Evolutionary conservation across 1,140 invertebrate species (phyloP).

Genomic region (Leptonema lineaticorne): DNA sequence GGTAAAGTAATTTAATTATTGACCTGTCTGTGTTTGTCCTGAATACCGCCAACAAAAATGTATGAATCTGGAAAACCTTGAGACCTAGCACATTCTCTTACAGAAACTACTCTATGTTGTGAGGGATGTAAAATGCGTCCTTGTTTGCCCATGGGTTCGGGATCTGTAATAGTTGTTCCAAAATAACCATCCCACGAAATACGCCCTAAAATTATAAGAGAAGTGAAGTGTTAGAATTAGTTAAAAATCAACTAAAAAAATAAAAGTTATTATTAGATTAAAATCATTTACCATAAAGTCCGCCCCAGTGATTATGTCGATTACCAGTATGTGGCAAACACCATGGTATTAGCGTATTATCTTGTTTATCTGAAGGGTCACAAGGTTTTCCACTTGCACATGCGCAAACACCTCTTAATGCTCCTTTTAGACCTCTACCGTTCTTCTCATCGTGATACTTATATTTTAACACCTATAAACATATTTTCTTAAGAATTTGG

Average conservation of each 20-base stretch:
- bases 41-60: conserved; percentile 72
- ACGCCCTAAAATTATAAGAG: conserved; percentile 57
- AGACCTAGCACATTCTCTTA: conserved; percentile 82
- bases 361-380: conserved; percentile 74
- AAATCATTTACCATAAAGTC: conserved; percentile 59
- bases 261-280: not conserved
- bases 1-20: not conserved
- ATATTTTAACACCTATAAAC: conserved; percentile 61
- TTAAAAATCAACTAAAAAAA: not conserved
- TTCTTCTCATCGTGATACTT: conserved; percentile 71
- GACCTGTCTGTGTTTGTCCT: conserved; percentile 82
- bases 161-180: conserved; percentile 84
- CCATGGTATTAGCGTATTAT: conserved; percentile 87
- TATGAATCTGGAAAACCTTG: conserved; percentile 85
- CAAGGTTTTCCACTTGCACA: conserved; percentile 69
- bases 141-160: conserved; percentile 90
- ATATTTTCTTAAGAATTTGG: not conserved
- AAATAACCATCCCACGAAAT: conserved; percentile 86
- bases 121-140: conserved; percentile 78
- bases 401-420: conserved; percentile 74
- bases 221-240: not conserved
- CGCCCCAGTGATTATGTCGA: conserved; percentile 84
- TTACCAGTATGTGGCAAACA: conserved; percentile 87
- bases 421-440: conserved; percentile 59
- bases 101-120: conserved; percentile 79